Base-by-base conservation (phyloP, 2,888 invertebrate genomes). In the Drosophila imparisetae region DNA sequence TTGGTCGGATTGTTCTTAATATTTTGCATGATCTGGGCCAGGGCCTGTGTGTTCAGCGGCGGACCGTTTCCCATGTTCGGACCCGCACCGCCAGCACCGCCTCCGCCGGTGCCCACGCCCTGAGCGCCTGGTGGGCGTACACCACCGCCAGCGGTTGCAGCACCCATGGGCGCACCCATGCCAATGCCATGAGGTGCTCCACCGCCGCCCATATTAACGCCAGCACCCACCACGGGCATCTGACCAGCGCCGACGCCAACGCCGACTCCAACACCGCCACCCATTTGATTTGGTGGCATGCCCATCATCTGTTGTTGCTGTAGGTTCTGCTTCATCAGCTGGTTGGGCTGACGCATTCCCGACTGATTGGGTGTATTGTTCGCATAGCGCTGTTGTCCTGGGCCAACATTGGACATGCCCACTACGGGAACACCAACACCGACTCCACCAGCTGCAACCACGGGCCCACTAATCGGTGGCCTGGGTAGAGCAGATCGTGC, bases 1-100 rank as follows among this genome's bases (percentile, higher is more conserved):
- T 96, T 97, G 57, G 97, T 96, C 85, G 96, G 96, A 61, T 98
- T 98, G 85, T 97, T 97, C 86, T 97, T 96, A 61, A 99, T 94
- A 71, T 98, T 98, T 88, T 96, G 96, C 95, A 98, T 96, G 29
- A 99, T 95, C 93, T 98, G 96, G 86, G 97, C 96, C 64, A 97
- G 93, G 72, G 96, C 96, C 85, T 96, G 95, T 81, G 95, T 92
- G 72, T 93, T 93, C 10, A 93, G 72, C 34, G 88, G 75, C 58
- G 93, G 93, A 42, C 92, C 90, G 63, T 90, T 90, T 5, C 85
- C 82, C 81, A 86, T 85, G 13, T 83, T 86, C 0, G 87, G 77
- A 0, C 88, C 89, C 5, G 84, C 89, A 4, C 83, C n/a, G n/a
- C n/a, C n/a, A n/a, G n/a, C n/a, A n/a, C n/a, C 77, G 10, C 70